These are phyloP conservation scores for Drosophila niveifrons DNA, from an alignment of 2,888 invertebrate genomes.

Conservation along the genomic window DNA sequence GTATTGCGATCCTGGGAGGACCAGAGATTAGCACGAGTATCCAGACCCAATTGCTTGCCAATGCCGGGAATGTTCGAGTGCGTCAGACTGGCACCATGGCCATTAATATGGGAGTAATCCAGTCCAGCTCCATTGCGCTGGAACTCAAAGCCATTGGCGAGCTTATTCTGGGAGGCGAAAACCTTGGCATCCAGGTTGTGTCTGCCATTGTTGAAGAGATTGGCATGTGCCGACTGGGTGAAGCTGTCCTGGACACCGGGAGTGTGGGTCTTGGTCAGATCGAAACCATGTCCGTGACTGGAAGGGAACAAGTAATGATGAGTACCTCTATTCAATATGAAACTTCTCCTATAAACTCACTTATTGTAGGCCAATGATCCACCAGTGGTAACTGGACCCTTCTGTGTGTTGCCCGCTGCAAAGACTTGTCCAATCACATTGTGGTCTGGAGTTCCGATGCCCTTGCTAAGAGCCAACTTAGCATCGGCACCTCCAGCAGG, in stretches of 20 bases:
- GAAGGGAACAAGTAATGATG: neutral
- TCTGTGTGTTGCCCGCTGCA: slow-evolving; percentile 66
- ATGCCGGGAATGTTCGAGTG: slow-evolving; percentile 78
- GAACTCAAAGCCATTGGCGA: slow-evolving; percentile 81
- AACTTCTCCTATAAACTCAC: slow-evolving; percentile 21
- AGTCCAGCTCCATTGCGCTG: slow-evolving; percentile 80
- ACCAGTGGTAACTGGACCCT: slow-evolving; percentile 68
- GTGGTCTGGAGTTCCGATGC: slow-evolving; percentile 76
- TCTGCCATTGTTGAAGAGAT: slow-evolving; percentile 74
- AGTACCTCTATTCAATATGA: neutral
- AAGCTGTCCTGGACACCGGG: slow-evolving; percentile 68
- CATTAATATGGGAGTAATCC: slow-evolving; percentile 77
- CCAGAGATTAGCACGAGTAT: slow-evolving; percentile 60
- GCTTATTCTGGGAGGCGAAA: slow-evolving; percentile 77
- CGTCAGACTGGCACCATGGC: slow-evolving; percentile 73
- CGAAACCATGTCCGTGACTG: slow-evolving; percentile 69
- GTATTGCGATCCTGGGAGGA: slow-evolving; percentile 59
- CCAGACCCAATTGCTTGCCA: slow-evolving; percentile 71
- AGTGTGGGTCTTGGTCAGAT: slow-evolving; percentile 66
- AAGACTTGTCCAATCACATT: slow-evolving; percentile 74
- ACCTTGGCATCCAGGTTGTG: slow-evolving; percentile 78
- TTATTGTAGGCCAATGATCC: slow-evolving; percentile 67
- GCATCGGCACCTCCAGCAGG: slow-evolving; percentile 79
- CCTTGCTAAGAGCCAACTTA: slow-evolving; percentile 66
- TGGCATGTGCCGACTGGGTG: slow-evolving; percentile 67